Evolutionary conservation across 2,797 vertebrate genomes (phyloP).

Genomic region (Pogoniulus pusillus): DNA sequence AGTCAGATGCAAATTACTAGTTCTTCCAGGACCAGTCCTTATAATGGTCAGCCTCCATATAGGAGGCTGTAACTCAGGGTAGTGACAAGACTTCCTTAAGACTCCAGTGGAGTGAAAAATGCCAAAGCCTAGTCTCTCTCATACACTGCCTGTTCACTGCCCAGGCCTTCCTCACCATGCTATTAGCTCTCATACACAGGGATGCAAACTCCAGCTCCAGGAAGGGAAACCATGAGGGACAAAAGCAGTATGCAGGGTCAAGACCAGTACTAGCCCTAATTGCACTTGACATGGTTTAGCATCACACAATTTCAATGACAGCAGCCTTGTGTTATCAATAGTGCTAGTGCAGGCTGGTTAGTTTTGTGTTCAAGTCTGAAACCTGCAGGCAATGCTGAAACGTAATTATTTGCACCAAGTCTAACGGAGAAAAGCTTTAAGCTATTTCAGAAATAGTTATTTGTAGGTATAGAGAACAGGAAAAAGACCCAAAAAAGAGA

Average conservation of each 20-base stretch:
- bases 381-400: not conserved
- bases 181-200: not conserved
- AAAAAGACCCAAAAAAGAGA: not conserved
- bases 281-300: not conserved
- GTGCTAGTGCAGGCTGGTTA: not conserved
- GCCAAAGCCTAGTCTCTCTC: not conserved
- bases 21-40: not conserved
- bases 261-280: not conserved
- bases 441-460: not conserved
- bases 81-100: not conserved
- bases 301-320: not conserved
- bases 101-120: not conserved
- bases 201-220: not conserved
- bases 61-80: not conserved
- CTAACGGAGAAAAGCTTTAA: not conserved
- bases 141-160: not conserved
- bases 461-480: not conserved
- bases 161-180: fast-evolving
- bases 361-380: not conserved
- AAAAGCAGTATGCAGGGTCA: not conserved
- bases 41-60: not conserved
- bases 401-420: not conserved
- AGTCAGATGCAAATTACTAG: not conserved
- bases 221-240: not conserved
- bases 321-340: not conserved